phyloP scores from a whole-genome alignment of 2,113 vertebrate genomes.

The Saccopteryx bilineata region DNA sequence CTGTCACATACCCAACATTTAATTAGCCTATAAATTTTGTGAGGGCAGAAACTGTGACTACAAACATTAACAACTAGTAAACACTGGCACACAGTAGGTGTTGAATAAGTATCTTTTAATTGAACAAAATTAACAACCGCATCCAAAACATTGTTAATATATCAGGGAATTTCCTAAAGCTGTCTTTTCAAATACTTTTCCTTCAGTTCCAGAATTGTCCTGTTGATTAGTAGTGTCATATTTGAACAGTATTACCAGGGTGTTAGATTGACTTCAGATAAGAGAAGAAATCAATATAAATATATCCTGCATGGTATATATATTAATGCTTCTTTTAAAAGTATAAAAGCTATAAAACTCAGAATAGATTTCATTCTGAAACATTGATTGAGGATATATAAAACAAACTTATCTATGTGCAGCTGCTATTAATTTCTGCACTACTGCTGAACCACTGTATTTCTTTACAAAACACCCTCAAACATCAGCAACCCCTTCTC shows the following conservation, averaged over 20 bases:
- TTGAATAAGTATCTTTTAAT: background rate
- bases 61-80: background rate
- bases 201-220: background rate
- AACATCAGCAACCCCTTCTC: background rate
- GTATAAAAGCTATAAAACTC: background rate
- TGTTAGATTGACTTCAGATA: background rate
- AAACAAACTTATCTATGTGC: background rate
- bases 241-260: background rate
- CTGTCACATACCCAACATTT: background rate
- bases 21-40: background rate
- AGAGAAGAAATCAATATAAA: background rate
- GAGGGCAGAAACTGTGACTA: background rate
- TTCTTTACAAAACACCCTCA: background rate
- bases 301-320: background rate
- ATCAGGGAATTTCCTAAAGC: background rate
- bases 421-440: background rate
- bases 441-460: background rate
- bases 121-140: background rate
- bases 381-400: background rate
- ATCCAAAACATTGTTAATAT: background rate
- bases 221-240: background rate
- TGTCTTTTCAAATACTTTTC: background rate
- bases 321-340: background rate
- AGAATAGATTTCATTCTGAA: background rate
- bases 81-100: background rate